Conservation (phyloP, 2,888 invertebrate species). For the Protula sp. region DNA sequence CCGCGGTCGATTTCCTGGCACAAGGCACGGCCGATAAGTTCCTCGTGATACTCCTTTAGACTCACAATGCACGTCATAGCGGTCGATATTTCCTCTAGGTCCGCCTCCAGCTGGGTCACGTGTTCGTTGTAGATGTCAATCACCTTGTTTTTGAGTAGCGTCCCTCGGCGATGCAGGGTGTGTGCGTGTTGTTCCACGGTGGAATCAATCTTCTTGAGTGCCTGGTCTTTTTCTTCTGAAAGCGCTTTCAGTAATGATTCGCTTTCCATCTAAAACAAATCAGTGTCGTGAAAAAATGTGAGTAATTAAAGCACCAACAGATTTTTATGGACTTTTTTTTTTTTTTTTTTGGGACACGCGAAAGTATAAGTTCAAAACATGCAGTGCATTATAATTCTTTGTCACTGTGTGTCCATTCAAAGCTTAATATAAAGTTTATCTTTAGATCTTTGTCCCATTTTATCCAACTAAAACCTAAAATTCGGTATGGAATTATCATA, state of each 20-base stretch:
- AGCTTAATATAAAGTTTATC: too few species aligned
- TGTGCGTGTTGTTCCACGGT: slow-evolving; percentile 26
- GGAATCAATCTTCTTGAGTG: slow-evolving; percentile 25
- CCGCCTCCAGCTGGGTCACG: slow-evolving; percentile 19
- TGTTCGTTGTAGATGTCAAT: slow-evolving; percentile 27
- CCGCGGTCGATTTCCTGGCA: slow-evolving; percentile 21
- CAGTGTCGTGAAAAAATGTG: too few species aligned
- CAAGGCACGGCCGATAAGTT: slow-evolving; percentile 18
- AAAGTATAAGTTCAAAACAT: too few species aligned
- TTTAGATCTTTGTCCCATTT: too few species aligned
- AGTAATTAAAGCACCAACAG: too few species aligned
- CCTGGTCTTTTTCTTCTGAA: slow-evolving; percentile 25
- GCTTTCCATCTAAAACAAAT: background rate
- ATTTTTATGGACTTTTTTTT: too few species aligned
- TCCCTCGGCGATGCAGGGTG: slow-evolving; percentile 23
- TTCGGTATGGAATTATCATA: too few species aligned
- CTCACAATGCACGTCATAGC: slow-evolving; percentile 28
- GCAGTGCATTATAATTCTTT: too few species aligned
- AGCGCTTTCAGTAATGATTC: slow-evolving; percentile 14
- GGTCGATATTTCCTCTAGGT: slow-evolving; percentile 26
- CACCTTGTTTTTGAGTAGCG: slow-evolving; percentile 29
- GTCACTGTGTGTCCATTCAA: too few species aligned
- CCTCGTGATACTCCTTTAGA: slow-evolving; percentile 28
- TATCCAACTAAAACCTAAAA: too few species aligned
- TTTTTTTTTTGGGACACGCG: too few species aligned